These are phyloP conservation scores for Peromyscus maniculatus DNA, from an alignment of 2,113 vertebrate species.

Conservation along the genomic window DNA sequence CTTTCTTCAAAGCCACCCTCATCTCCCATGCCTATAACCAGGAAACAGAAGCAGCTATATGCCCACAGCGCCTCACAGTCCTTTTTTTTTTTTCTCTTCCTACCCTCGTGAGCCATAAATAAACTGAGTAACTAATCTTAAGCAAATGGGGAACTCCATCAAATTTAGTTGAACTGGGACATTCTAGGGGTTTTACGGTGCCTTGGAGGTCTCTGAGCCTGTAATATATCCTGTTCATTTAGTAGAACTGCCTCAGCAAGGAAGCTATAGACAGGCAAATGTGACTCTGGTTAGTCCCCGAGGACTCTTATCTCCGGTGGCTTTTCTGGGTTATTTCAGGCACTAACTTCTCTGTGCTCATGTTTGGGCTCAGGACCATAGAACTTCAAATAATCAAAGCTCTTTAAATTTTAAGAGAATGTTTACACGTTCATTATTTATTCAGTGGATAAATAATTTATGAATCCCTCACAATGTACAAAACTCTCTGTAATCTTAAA, in stretches of 20 bases:
- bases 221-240: constrained; percentile 63
- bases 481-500: constrained; percentile 65
- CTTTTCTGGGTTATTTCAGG: constrained; percentile 69
- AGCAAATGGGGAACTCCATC: constrained; percentile 63
- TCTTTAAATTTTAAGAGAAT: constrained; percentile 75
- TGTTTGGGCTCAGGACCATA: constrained; percentile 28
- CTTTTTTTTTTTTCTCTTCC: neutral
- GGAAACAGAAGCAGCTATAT: neutral
- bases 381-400: constrained; percentile 73
- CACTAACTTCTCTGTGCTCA: constrained; percentile 59
- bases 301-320: constrained; percentile 61
- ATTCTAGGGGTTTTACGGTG: neutral
- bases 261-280: constrained; percentile 21
- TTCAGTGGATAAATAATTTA: constrained; percentile 72
- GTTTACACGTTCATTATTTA: constrained; percentile 71
- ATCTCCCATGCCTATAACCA: neutral
- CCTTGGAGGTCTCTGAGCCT: constrained; percentile 57
- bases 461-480: constrained; percentile 53
- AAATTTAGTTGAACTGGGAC: constrained; percentile 45
- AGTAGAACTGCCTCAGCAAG: constrained; percentile 45
- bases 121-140: constrained; percentile 71
- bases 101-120: constrained; percentile 64
- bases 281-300: constrained; percentile 56
- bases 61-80: neutral
- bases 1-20: neutral